Conservation (phyloP, 2,113 vertebrate species). For the Silurus meridionalis region DNA sequence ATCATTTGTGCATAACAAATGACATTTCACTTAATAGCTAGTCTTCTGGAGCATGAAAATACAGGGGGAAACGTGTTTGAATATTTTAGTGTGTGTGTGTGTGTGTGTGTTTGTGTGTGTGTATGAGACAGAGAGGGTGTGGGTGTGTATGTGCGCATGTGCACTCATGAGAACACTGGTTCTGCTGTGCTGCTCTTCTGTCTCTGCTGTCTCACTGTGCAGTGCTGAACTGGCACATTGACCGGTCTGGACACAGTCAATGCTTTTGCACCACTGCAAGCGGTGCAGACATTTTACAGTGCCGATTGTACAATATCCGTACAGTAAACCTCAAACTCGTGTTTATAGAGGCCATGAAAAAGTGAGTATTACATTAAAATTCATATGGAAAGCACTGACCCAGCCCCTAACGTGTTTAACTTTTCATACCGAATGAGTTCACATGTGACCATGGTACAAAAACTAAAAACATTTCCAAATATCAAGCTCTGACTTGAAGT, state of each 20-base stretch:
- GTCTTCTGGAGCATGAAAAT: neutral
- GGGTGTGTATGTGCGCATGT: slow-evolving; percentile 12
- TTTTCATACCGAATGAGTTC: neutral
- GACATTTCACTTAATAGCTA: neutral
- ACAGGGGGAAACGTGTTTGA: slow-evolving; percentile 1
- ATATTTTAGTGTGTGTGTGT: slow-evolving; percentile 24
- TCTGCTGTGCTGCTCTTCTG: slow-evolving; percentile 38
- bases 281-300: neutral
- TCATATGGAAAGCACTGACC: neutral
- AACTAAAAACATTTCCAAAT: neutral
- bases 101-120: neutral
- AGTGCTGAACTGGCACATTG: slow-evolving; percentile 52
- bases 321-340: neutral
- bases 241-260: slow-evolving; percentile 41
- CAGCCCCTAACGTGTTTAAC: neutral
- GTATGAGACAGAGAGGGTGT: neutral
- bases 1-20: neutral
- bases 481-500: neutral
- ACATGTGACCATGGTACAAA: neutral
- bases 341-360: neutral
- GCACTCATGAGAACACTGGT: slow-evolving; percentile 22
- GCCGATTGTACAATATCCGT: neutral
- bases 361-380: neutral
- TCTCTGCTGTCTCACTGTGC: slow-evolving; percentile 40
- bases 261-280: slow-evolving; percentile 40